Evolutionary conservation across 2,113 vertebrate species (phyloP), one percentile per base, ranked within the genome.

Genomic region (Perca schrenkii): DNA sequence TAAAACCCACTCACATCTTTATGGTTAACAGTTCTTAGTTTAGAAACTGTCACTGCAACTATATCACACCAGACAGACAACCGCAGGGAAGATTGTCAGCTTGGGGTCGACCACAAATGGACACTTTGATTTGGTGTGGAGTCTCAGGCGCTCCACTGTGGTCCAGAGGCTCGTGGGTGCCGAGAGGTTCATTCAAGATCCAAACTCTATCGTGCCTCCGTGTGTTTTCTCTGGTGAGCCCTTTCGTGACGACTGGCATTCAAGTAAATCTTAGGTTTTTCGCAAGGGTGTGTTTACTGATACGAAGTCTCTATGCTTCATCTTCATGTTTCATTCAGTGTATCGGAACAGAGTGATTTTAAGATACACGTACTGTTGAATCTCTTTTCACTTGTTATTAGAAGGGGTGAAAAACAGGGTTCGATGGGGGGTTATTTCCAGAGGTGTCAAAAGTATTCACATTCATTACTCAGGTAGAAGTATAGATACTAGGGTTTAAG

Each of bases 21-120:
- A 63, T 81, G 81, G 81, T 74, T n/a, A 34, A 43, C 72, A 49
- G 66, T 52, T 85, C 86, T 84, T 49, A 82, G 52, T 91, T 89
- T 86, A 82, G 88, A 89, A 85, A 74, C 72, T 47, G 40, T 73
- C 54, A 40, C 34, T 58, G 50, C 52, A 53, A 28, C 68, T 64
- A 43, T 71, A 76, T 88, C 74, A 79, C 85, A 66, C 31, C 5
- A 21, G 62, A 47, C 64, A 54, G 83, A 71, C 80, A 12, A 57
- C 85, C 74, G 1, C 75, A 47, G 68, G 36, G 53, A 72, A 64
- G 82, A 86, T 54, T 78, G 87, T 84, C 73, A 60, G 60, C 67
- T 71, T 73, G 40, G 67, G 68, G 64, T 80, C 15, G 15, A 77
- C 91, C 86, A 62, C 91, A 79, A 89, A 88, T 89, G 15, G 78